Conservation (phyloP, 2,888 invertebrate species). For the Pegoplata infirma region DNA sequence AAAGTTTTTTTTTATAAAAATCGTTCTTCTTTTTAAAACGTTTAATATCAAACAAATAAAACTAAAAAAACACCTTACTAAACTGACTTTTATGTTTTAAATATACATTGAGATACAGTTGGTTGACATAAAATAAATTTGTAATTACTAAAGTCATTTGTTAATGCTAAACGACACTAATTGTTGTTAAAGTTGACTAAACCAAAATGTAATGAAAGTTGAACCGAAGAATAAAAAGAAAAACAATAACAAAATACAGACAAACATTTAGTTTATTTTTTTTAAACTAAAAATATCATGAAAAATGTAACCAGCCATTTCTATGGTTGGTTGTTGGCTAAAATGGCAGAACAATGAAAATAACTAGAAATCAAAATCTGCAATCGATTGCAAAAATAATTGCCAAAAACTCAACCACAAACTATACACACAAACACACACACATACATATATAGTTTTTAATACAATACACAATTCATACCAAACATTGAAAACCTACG, state of each 20-base stretch:
- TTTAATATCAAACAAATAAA: too few relatives aligned
- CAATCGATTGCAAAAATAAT: slow-evolving; percentile 59
- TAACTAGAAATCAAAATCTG: slow-evolving; percentile 43
- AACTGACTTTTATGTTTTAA: too few relatives aligned
- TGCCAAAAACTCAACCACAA: slow-evolving; percentile 40
- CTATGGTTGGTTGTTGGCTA: slow-evolving; percentile 32
- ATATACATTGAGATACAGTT: not conserved
- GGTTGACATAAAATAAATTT: slow-evolving; percentile 12
- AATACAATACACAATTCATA: not conserved
- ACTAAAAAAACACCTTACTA: too few relatives aligned
- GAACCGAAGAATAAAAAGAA: slow-evolving; percentile 12
- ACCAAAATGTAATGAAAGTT: slow-evolving; percentile 50
- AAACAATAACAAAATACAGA: not conserved
- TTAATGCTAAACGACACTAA: slow-evolving; percentile 59
- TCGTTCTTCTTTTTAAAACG: too few relatives aligned
- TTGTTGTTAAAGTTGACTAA: slow-evolving; percentile 51
- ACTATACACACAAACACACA: too few relatives aligned
- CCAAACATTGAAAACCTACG: not conserved
- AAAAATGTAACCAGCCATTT: slow-evolving; percentile 35
- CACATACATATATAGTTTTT: not conserved
- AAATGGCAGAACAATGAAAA: slow-evolving; percentile 47
- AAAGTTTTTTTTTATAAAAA: too few relatives aligned
- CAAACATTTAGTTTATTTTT: slow-evolving; percentile 25
- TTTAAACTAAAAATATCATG: slow-evolving; percentile 1
- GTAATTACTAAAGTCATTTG: slow-evolving; percentile 60